Base-by-base conservation (phyloP, 1,140 invertebrate species). In the Pentalonia nigronervosa region DNA sequence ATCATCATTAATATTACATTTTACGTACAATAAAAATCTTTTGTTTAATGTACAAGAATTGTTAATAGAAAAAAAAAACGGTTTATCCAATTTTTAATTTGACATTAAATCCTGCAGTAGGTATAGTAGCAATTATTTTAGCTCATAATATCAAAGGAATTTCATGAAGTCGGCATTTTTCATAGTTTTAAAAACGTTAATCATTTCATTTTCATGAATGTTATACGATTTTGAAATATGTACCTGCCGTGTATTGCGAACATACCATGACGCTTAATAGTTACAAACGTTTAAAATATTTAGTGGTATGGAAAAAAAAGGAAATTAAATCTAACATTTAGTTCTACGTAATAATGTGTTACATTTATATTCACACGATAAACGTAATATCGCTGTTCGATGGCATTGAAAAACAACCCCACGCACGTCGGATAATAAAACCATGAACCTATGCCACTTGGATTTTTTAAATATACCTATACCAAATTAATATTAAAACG, bases 201-300 rank as follows among this genome's bases (percentile, higher is more conserved):
- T 89, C 88, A 41, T 89, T 89, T 56, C 34, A 89, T 89, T 89
- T 89, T 89, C 88, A 56, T 41, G 50, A 89, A 56, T 56, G 50
- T 89, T 56, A 41, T 23, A 56, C 50, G 50, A 56, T 89, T 89
- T 89, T 56, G 50, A 89, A 89, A 36, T 89, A 56, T 89, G 48
- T 89, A 89, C 88, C n/a, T 56, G 50, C 50, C 88, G 23, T 36
- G 21, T 34, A 89, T 89, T 89, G 41, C 50, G 50, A 34, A 41
- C 88, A 89, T 89, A 89, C 88, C 50, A 0, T 56, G 88, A 56
- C 36, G 88, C 41, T 41, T 56, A 89, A 36, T 89, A 89, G 48
- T 89, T 56, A 89, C 50, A 41, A 89, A 41, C 88, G 50, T 89
- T 89, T 89, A 89, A 89, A 89, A 89, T 56, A 89, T 89, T 56